Evolutionary conservation across 1,140 invertebrate species (phyloP), one percentile per base, ranked within the genome.

Genomic region (Drosophila repleta): DNA sequence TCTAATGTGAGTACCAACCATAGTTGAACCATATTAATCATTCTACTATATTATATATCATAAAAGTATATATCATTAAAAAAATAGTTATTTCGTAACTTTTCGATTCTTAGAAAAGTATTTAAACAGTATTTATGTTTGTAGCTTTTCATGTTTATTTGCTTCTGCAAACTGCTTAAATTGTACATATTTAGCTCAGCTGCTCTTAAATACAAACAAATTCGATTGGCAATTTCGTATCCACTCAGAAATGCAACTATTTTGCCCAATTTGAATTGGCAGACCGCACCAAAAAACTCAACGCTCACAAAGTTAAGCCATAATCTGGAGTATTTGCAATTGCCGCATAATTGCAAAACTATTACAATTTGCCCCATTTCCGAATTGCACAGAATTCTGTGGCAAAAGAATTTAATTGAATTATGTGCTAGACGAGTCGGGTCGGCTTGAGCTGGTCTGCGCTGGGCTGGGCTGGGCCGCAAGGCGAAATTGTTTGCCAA

Each of bases 301-400:
- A 24, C n/a, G n/a, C 41, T 21, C 8, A n/a, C 11, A 18, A 52
- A 67, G 39, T 49, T 39, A 53, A 41, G 37, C 48, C 18, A 62
- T 55, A 61, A 76, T 79, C 58, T 62, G 20, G 24, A 63, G 68
- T 55, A 71, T 71, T 63, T 72, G 58, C 55, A 52, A 53, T 67
- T 66, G 66, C 60, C 58, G 74, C 71, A 82, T 87, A 87, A 87
- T 87, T 87, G 78, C 78, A 45, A 82, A 87, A 82, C 74, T 82
- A 78, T 82, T 79, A 67, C 82, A 87, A 87, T 82, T 88, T 88
- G 67, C 45, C 58, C 49, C 43, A 49, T 76, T 87, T 85, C 62
- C 64, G 39, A 64, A 43, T 7, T 51, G 69, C 62, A 67, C 49
- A 68, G 37, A 67, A 52, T 53, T 62, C 72, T 68, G 58, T 88